Percentiles rank a stretch among this genome's conserved stretches.
Evolutionary conservation across 2,797 vertebrate species (phyloP).

Genomic region (Chelmon rostratus): DNA sequence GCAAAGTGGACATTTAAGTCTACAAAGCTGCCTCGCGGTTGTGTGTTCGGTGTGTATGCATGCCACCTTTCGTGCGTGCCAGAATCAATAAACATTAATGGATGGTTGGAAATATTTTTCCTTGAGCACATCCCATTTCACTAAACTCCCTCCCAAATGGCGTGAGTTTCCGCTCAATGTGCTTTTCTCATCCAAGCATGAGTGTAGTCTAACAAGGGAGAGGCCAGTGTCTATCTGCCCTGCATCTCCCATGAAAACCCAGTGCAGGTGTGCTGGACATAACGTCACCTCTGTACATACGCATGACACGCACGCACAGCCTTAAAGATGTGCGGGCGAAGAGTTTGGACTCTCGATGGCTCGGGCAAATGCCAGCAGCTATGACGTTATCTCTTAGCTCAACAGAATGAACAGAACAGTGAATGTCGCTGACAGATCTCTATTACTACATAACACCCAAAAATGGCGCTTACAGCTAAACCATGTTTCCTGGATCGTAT

Average conservation of each 20-base stretch:
- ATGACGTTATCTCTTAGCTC: slow-evolving; percentile 46
- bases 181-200: slow-evolving; percentile 70
- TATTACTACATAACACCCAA: slow-evolving; percentile 52
- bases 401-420: slow-evolving; percentile 36
- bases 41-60: slow-evolving; percentile 60
- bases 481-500: slow-evolving; percentile 41
- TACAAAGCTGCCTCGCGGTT: slow-evolving; percentile 48
- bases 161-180: slow-evolving; percentile 65
- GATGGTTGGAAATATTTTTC: slow-evolving; percentile 66
- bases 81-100: slow-evolving; percentile 75
- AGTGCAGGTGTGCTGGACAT: slow-evolving; percentile 67
- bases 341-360: slow-evolving; percentile 25
- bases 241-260: slow-evolving; percentile 60
- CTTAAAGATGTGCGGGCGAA: slow-evolving; percentile 4
- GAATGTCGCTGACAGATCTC: slow-evolving; percentile 22
- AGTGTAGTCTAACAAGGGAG: slow-evolving; percentile 51
- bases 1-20: slow-evolving; percentile 50
- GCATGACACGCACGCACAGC: slow-evolving; percentile 12
- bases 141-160: slow-evolving; percentile 61
- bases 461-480: slow-evolving; percentile 17
- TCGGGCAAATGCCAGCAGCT: slow-evolving; percentile 34
- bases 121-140: slow-evolving; percentile 68
- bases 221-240: slow-evolving; percentile 53
- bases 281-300: slow-evolving; percentile 55
- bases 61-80: slow-evolving; percentile 54